A percentile compares a stretch with the other conserved stretches of the same genome.
Conservation (phyloP, 2,797 vertebrate species). For the Cyclopterus lumpus region DNA sequence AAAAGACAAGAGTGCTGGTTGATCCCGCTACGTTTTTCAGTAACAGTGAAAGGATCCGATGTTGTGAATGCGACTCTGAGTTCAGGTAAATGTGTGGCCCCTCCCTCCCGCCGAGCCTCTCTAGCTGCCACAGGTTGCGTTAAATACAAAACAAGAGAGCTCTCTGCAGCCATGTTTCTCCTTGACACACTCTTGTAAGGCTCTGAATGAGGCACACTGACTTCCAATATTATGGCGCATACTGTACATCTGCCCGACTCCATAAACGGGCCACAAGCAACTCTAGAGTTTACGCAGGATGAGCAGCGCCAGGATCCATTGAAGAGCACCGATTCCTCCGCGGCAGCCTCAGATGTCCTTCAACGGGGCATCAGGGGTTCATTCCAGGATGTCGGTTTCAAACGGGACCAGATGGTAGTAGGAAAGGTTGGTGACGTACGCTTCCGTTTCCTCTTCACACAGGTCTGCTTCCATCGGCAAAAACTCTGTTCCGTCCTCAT, state of each 20-base stretch:
- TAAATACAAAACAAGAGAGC: background rate
- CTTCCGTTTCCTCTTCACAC: constrained; percentile 91
- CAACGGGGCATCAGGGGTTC: constrained; percentile 72
- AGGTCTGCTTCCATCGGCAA: constrained; percentile 83
- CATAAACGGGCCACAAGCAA: background rate
- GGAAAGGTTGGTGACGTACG: constrained; percentile 97
- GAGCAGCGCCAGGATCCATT: constrained; percentile 43
- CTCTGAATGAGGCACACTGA: constrained; percentile 64
- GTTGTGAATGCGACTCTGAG: constrained; percentile 8
- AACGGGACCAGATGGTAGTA: constrained; percentile 98
- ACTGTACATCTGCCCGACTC: background rate
- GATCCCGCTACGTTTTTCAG: background rate
- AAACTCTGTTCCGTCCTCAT: constrained; percentile 90
- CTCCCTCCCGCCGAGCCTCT: background rate
- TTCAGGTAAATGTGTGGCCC: background rate
- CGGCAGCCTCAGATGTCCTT: constrained; percentile 17
- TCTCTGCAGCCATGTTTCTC: background rate
- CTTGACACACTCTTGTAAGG: constrained; percentile 25
- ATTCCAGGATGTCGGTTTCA: constrained; percentile 97
- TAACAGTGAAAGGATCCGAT: constrained; percentile 26
- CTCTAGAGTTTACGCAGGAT: constrained; percentile 12
- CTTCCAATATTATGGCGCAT: too few species aligned
- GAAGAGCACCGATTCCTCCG: constrained; percentile 7
- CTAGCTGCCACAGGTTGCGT: background rate
- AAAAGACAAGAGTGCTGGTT: constrained; percentile 20